phyloP scores from a whole-genome alignment of 1,140 invertebrate species.

The Coptotermes formosanus region DNA sequence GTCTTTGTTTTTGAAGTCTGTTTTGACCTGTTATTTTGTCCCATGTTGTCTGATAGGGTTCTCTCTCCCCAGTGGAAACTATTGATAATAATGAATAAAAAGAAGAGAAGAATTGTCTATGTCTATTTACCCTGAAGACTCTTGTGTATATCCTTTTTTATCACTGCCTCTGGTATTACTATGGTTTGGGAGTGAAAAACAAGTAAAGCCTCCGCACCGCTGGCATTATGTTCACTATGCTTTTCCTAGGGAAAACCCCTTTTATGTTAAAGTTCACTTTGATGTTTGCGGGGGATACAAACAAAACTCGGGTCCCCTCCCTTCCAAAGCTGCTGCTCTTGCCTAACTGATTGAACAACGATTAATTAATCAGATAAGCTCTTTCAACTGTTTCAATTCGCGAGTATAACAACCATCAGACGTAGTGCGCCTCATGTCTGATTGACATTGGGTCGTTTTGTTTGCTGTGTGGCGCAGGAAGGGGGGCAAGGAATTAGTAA shows the following conservation, averaged over 20 bases:
- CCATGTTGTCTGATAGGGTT: background rate
- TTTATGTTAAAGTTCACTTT: slow-evolving; percentile 15
- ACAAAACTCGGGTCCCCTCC: background rate
- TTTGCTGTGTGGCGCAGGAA: background rate
- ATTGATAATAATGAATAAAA: slow-evolving; percentile 12
- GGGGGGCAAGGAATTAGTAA: background rate
- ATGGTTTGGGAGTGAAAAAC: background rate
- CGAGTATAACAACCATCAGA: background rate
- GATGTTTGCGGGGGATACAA: slow-evolving; percentile 1
- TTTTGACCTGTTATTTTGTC: background rate
- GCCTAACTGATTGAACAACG: slow-evolving; percentile 27
- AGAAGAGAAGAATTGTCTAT: slow-evolving; percentile 2
- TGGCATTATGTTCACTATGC: background rate
- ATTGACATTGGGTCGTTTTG: background rate
- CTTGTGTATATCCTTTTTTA: slow-evolving; percentile 5
- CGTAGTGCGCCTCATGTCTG: background rate
- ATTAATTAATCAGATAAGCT: slow-evolving; percentile 34
- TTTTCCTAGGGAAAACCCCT: slow-evolving; percentile 1
- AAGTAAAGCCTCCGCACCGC: background rate
- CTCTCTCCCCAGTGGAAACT: background rate
- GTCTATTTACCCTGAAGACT: background rate
- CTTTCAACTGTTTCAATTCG: slow-evolving; percentile 18
- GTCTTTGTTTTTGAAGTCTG: slow-evolving; percentile 7
- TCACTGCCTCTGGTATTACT: background rate
- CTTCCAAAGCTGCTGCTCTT: background rate